Evolutionary conservation across 2,888 invertebrate genomes (phyloP), one percentile per base, ranked within the genome.

Genomic region (Holacanthella duospinosa): DNA sequence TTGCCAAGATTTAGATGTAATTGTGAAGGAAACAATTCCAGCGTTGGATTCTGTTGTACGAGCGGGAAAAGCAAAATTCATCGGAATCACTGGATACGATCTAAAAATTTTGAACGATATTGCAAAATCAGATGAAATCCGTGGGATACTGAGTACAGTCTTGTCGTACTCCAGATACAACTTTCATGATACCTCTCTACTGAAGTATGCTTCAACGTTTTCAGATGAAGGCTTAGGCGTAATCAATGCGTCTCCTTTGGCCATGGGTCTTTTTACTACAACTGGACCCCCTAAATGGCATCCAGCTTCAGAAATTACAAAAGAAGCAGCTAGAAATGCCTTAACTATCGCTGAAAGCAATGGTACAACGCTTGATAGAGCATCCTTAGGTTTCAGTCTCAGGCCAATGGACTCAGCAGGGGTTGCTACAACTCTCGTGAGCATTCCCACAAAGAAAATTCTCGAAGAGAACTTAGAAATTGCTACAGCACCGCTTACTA

Each of bases 41-140:
- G 84, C 86, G 1, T 77, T 95, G 16, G 85, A 87, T 71, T 84
- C 83, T 73, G 82, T 88, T 9, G 86, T 88, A 1, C 81, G 83
- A 29, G 82, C 85, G 54, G 81, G 81, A 9, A 82, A 82, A 74
- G 88, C 87, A 0, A 83, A 82, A 66, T 87, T 82, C 75, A 90
- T 95, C 68, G 95, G 95, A 0, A 78, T 94, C 12, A 93, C 93
- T 0, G 89, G 87, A 24, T 95, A 95, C 77, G 88, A 91, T 1
- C 78, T 94, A 9, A 83, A 84, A 0, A 79, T 84, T 27, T 80
- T 95, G 74, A 85, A 86, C 77, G 86, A 88, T 71, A 83, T 88
- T 54, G 78, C 91, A 6, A 21, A 21, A 4, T n/a, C 21, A 4
- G 83, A 86, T 73, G 83, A 80, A 63, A 74, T 80, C 75, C 80